phyloP scores from a whole-genome alignment of 2,797 vertebrate genomes.

The Corythornis leucogaster region DNA sequence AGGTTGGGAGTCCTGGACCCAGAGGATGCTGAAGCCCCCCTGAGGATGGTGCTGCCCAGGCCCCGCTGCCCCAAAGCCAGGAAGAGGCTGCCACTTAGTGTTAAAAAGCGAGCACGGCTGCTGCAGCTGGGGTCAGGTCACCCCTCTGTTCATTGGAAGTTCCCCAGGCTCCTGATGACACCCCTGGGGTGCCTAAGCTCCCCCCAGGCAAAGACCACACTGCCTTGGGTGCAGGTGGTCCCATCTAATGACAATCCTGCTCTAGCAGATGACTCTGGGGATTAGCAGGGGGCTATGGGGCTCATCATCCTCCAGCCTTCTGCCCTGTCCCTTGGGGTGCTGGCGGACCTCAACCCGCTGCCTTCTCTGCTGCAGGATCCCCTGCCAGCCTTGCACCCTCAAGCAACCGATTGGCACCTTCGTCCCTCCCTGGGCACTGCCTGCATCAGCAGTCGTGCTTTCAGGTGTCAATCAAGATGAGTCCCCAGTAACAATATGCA shows the following conservation, averaged over 20 bases:
- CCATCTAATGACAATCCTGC: background rate
- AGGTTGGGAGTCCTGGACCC: background rate
- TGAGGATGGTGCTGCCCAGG: background rate
- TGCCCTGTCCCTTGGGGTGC: background rate
- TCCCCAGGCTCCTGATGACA: background rate
- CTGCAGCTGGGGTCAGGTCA: background rate
- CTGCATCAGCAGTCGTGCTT: fast-evolving
- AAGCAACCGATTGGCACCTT: background rate
- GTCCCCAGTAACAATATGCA: background rate
- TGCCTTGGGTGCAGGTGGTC: fast-evolving
- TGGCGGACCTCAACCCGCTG: background rate
- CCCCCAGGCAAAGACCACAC: background rate
- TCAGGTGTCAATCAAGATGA: background rate
- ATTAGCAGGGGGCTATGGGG: background rate
- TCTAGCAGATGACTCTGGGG: background rate
- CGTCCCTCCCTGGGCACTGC: background rate
- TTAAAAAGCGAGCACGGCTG: background rate
- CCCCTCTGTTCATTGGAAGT: background rate
- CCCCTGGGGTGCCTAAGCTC: background rate
- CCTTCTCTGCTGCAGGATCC: background rate
- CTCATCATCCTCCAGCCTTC: fast-evolving
- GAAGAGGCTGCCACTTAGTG: conserved; percentile 73
- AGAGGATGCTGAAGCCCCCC: background rate
- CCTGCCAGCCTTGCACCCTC: background rate
- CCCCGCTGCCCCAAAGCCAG: conserved; percentile 26